phyloP scores from a whole-genome alignment of 2,888 invertebrate genomes.

The Rhimphoctona megacephalus region DNA sequence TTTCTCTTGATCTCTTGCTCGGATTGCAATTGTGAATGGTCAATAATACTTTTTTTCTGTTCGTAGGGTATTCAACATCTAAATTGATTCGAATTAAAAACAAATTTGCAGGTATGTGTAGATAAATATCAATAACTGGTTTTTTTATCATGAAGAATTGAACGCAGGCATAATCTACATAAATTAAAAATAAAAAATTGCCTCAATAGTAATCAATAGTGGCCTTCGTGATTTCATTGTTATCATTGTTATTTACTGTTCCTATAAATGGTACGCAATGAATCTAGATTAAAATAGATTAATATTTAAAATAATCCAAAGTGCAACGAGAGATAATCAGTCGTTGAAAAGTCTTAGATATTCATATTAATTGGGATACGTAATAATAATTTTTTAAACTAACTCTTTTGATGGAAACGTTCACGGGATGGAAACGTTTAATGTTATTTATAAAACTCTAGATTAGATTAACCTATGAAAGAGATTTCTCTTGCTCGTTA shows the following conservation, averaged over 20 bases:
- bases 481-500: not conserved
- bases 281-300: not conserved
- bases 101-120: not conserved
- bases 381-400: not conserved
- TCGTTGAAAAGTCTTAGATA: not conserved
- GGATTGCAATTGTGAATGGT: not conserved
- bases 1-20: not conserved
- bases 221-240: not conserved
- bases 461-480: not conserved
- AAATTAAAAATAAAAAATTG: not conserved
- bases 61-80: not conserved
- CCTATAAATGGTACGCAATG: not conserved
- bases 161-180: not conserved
- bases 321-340: not conserved
- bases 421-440: not conserved
- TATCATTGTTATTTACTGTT: not conserved
- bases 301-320: not conserved
- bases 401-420: not conserved
- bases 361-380: not conserved
- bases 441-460: not conserved
- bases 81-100: not conserved
- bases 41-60: not conserved
- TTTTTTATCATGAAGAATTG: not conserved
- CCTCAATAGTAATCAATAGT: not conserved
- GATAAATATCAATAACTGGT: conserved; percentile 21